Evolutionary conservation across 2,888 invertebrate genomes (phyloP).

Genomic region (Ophraella communa): DNA sequence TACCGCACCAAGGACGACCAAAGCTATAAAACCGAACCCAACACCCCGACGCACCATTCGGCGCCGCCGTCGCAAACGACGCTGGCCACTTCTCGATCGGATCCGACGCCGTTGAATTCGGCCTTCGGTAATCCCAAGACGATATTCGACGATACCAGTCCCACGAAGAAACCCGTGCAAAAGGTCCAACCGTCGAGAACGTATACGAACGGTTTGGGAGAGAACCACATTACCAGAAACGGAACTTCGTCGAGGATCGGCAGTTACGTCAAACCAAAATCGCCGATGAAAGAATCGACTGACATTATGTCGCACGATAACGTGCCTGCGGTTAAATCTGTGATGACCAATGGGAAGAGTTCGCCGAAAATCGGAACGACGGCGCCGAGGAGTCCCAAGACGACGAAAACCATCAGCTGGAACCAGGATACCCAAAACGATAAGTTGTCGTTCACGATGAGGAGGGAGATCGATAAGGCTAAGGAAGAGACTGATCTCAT

Average conservation of each 20-base stretch:
- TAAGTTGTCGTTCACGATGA: slow-evolving; percentile 89
- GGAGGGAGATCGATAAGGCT: slow-evolving; percentile 89
- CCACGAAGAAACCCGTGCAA: slow-evolving; percentile 71
- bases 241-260: slow-evolving; percentile 46
- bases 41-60: slow-evolving; percentile 62
- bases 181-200: slow-evolving; percentile 79
- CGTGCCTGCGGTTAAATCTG: slow-evolving; percentile 51
- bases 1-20: slow-evolving; percentile 72
- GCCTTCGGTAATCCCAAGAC: slow-evolving; percentile 64
- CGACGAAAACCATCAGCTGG: slow-evolving; percentile 70
- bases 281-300: slow-evolving; percentile 64
- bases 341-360: slow-evolving; percentile 50
- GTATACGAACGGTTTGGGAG: slow-evolving; percentile 35
- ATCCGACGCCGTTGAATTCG: slow-evolving; percentile 60
- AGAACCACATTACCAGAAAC: slow-evolving; percentile 43
- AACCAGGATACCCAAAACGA: slow-evolving; percentile 73
- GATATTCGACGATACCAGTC: slow-evolving; percentile 62
- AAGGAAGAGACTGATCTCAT: slow-evolving; percentile 87
- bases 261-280: slow-evolving; percentile 70
- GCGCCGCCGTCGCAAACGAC: slow-evolving; percentile 47
- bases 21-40: slow-evolving; percentile 63
- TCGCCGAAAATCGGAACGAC: slow-evolving; percentile 40
- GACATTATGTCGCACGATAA: slow-evolving; percentile 69
- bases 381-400: slow-evolving; percentile 49
- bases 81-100: slow-evolving; percentile 60